Base-by-base conservation (phyloP, 1,140 invertebrate genomes). In the Dendrolimus kikuchii region DNA sequence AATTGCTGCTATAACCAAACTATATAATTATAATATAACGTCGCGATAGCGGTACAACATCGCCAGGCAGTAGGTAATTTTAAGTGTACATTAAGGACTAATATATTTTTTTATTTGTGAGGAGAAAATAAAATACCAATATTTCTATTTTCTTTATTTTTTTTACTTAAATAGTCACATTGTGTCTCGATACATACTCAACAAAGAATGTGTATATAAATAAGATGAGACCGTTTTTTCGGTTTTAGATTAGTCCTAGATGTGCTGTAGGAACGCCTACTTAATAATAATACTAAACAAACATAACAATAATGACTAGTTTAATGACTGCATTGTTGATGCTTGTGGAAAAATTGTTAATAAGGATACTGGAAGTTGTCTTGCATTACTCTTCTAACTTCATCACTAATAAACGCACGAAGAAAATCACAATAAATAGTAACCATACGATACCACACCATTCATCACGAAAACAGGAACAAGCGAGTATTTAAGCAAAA, bases 221-320 rank as follows among this genome's bases (percentile, higher is more conserved):
- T 23, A 23, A 23, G 23, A 23, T 23, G 23, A 23, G 23, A 23
- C 23, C 23, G 23, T 23, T 23, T 23, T 23, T 62, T 65, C 68
- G 66, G 70, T 62, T 66, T 66, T 64, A 61, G 60, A 79, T 77
- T 75, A 77, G 67, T 75, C 68, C 73, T 72, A 79, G 60, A 61
- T 66, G 23, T 23, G 23, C 23, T 23, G 64, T 74, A 76, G 77
- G 73, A 79, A 79, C 74, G 71, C 66, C 66, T 75, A 73, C 62
- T 69, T 69, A 74, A 69, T 74, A 76, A 70, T 64, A 64, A 63
- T 71, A 74, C 71, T 77, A 80, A 84, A 80, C 71, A 82, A 82
- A 82, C 71, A 72, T 84, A 74, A 72, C 48, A 61, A 64, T 81
- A 80, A 78, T 83, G 81, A 86, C 81, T 84, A 84, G 81, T 80